These are phyloP conservation scores for Dysdera silvatica DNA, from an alignment of 1,140 invertebrate genomes.

Conservation along the genomic window DNA sequence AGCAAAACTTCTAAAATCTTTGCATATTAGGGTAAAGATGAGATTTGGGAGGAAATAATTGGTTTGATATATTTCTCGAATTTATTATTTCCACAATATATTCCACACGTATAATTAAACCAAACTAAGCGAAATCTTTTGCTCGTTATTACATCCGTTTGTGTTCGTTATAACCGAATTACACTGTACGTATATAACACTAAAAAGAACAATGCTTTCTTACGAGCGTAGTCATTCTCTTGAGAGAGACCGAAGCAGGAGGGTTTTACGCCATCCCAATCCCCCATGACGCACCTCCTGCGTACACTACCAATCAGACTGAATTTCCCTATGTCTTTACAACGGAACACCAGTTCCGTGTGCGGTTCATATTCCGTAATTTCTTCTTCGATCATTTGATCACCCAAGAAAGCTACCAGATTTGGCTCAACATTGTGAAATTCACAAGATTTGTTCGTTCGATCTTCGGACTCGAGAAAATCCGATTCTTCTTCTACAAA, in stretches of 20 bases:
- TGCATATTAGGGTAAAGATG: too few species aligned
- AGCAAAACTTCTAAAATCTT: too few species aligned
- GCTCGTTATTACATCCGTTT: too few species aligned
- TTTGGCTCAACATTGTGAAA: constrained; percentile 67
- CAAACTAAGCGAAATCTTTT: too few species aligned
- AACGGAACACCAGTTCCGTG: constrained; percentile 59
- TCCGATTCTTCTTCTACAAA: constrained; percentile 16
- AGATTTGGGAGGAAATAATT: too few species aligned
- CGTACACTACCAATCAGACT: constrained; percentile 52
- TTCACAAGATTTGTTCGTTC: constrained; percentile 59
- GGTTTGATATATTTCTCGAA: too few species aligned
- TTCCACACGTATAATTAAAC: too few species aligned
- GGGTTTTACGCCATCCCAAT: constrained; percentile 68
- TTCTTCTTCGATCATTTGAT: constrained; percentile 64
- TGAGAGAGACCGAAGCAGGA: constrained; percentile 71
- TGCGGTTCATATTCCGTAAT: constrained; percentile 65
- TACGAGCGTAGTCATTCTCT: constrained; percentile 73
- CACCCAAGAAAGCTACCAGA: constrained; percentile 68
- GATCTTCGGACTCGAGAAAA: constrained; percentile 11
- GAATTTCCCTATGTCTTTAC: constrained; percentile 69
- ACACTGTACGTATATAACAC: too few species aligned
- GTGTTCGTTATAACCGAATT: too few species aligned
- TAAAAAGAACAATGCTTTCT: constrained; percentile 44
- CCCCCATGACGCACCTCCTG: constrained; percentile 60
- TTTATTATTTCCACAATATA: too few species aligned